Evolutionary conservation across 1,140 invertebrate species (phyloP).

Genomic region (Himalopsyche phryganea): DNA sequence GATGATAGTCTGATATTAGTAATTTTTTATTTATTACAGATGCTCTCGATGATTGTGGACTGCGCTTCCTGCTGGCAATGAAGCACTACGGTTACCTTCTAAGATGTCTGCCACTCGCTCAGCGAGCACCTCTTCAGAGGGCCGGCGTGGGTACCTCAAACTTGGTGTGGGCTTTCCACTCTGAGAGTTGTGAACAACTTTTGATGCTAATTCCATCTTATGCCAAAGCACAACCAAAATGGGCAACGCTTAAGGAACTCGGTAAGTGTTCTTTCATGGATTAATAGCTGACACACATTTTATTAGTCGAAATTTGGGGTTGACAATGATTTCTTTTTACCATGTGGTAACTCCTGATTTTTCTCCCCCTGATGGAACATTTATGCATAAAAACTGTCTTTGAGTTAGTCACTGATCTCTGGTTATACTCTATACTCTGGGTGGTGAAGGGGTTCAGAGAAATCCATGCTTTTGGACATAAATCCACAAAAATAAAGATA

Average conservation of each 20-base stretch:
- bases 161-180: conserved; percentile 98
- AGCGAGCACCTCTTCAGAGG: conserved; percentile 82
- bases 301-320: too few relatives aligned
- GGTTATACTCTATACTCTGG: too few relatives aligned
- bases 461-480: too few relatives aligned
- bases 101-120: conserved; percentile 81
- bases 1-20: too few relatives aligned
- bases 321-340: too few relatives aligned
- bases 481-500: too few relatives aligned
- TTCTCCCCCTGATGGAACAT: too few relatives aligned
- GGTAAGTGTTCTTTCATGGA: conserved; percentile 39
- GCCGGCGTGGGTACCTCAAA: conserved; percentile 89
- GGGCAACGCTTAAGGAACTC: conserved; percentile 89
- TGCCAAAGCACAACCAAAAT: conserved; percentile 77
- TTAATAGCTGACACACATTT: too few relatives aligned
- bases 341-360: too few relatives aligned
- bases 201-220: conserved; percentile 86
- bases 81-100: conserved; percentile 96
- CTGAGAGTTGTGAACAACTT: conserved; percentile 95
- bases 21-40: conserved; percentile 59
- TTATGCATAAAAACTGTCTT: too few relatives aligned
- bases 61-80: conserved; percentile 94
- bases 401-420: too few relatives aligned
- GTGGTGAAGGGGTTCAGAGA: too few relatives aligned
- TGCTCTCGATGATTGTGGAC: conserved; percentile 94